Base-by-base conservation (phyloP, 2,888 invertebrate genomes). In the Drosophila vallismaia region DNA sequence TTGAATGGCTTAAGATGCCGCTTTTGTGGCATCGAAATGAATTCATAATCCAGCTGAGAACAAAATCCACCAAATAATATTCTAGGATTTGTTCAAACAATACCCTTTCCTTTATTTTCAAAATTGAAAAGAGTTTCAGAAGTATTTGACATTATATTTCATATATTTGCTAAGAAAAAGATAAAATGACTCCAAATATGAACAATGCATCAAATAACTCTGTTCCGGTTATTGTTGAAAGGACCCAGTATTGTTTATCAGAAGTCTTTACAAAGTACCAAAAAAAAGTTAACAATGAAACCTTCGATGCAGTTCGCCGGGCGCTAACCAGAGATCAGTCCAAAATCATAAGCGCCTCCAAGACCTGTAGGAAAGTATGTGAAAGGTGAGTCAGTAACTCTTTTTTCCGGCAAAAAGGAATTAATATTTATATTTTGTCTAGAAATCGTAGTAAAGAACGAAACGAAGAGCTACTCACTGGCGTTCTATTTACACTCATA, bases 1-100 rank as follows among this genome's bases (percentile, higher is more conserved):
- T 45, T 36, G 5, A 59, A 54, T 59, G 49, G 59, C 52, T 60
- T 38, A 51, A 70, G 52, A 53, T 10, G 14, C 14, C 14, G 1
- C 14, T 1, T 7, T 31, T 14, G 7, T n/a, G 12, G 36, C 40
- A 0, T 24, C 14, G 14, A 5, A 3, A 12, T 31, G 2, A 29
- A 45, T 51, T 29, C 38, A 38, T 28, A n/a, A 48, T 42, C 12
- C 40, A 40, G 12, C 12, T 3, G 8, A 3, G 2, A 3, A 3
- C 3, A 28, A 28, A 28, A 28, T 28, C 28, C 28, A 19, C 19
- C 28, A 28, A 28, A 28, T 19, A 28, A 5, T 28, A 28, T 6
- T 28, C 5, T 5, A 28, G 28, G 28, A 12, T 8, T 24, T 28
- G 6, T 28, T 57, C 29, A 29, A 14, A 12, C 29, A 9, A 8